Evolutionary conservation across 2,113 vertebrate species (phyloP).

Genomic region (Chionomys nivalis): DNA sequence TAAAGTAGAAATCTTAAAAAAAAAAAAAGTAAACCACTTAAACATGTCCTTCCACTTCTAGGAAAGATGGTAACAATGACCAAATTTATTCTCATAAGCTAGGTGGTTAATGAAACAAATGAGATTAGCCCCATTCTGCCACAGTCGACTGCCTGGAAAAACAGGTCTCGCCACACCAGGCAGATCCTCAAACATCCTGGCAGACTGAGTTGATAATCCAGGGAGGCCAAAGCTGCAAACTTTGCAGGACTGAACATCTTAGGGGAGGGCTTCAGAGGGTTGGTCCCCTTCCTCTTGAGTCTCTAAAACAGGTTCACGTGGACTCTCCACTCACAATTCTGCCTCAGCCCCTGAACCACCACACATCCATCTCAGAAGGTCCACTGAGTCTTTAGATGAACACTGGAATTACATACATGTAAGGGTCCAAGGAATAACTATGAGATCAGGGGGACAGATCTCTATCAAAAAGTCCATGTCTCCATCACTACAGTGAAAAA

Average conservation of each 20-base stretch:
- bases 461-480: neutral
- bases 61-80: neutral
- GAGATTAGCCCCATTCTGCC: neutral
- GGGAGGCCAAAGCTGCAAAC: neutral
- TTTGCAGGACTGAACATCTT: neutral
- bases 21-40: neutral
- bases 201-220: neutral
- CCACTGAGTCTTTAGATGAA: neutral
- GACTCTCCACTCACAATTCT: neutral
- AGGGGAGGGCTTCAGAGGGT: neutral
- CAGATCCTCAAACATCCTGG: neutral
- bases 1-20: constrained; percentile 23
- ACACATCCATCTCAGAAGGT: neutral
- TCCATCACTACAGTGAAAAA: neutral
- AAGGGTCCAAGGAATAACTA: neutral
- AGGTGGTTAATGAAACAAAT: neutral
- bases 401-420: neutral
- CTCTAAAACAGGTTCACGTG: neutral
- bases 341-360: neutral
- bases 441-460: neutral
- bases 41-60: neutral
- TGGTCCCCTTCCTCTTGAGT: neutral
- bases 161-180: neutral
- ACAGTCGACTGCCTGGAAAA: neutral
- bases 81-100: neutral